Evolutionary conservation across 2,113 vertebrate species (phyloP).

Genomic region (Acanthisitta chloris): DNA sequence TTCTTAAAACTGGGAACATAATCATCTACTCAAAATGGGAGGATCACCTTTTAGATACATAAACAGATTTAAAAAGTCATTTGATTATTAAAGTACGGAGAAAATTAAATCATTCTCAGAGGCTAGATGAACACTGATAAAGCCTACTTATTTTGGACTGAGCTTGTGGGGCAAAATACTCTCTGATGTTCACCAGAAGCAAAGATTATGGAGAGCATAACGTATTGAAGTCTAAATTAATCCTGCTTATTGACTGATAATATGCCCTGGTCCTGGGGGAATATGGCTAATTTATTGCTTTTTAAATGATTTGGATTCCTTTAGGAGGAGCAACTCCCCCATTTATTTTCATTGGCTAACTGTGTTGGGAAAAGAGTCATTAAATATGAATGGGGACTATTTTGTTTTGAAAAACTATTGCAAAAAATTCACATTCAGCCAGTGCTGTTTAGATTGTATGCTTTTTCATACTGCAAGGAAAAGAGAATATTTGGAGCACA

Average conservation of each 20-base stretch:
- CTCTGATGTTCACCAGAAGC: conserved; percentile 38
- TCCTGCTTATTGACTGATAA: conserved; percentile 58
- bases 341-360: background rate
- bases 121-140: conserved; percentile 43
- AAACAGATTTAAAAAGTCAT: conserved; percentile 33
- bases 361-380: background rate
- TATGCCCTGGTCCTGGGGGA: background rate
- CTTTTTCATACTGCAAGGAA: background rate
- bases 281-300: conserved; percentile 56
- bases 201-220: conserved; percentile 44
- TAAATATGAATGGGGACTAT: background rate
- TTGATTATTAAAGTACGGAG: conserved; percentile 44
- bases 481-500: background rate
- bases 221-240: conserved; percentile 59
- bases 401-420: background rate
- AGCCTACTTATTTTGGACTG: background rate
- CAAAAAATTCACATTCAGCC: background rate
- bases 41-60: conserved; percentile 52
- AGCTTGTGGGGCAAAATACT: conserved; percentile 22
- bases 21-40: background rate
- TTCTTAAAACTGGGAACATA: background rate
- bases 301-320: conserved; percentile 39
- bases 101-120: conserved; percentile 51
- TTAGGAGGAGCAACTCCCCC: background rate
- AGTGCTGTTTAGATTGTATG: background rate